Evolutionary conservation across 2,797 vertebrate genomes (phyloP), one percentile per base, ranked within the genome.

Genomic region (Sitta carolinensis): DNA sequence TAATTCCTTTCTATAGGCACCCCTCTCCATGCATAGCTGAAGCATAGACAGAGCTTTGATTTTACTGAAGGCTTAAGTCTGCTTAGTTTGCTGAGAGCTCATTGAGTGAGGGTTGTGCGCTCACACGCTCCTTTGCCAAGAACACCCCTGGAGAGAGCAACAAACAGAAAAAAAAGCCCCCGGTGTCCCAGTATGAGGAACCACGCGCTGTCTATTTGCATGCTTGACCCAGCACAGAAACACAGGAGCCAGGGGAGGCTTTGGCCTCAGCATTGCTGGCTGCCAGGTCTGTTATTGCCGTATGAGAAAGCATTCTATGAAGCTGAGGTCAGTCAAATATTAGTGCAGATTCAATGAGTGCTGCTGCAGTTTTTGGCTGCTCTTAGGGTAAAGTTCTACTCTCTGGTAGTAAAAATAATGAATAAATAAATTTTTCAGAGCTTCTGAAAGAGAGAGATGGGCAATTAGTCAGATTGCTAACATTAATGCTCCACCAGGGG

Each of bases 1-100:
- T 69, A 93, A 95, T 95, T 94, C 94, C 73, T 52, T 94, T 81
- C 66, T n/a, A 10, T 64, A 84, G 76, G 30, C 51, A 62, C 50
- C 36, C 32, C 58, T 84, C 43, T 66, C 62, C 48, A 16, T 2
- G 20, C 79, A 73, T 29, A 88, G 76, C 76, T 95, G 85, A 87
- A 94, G 43, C 30, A 76, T 87, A 94, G 64, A 45, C 69, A 85
- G 62, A 66, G 62, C 69, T 96, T 84, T 92, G 75, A 70, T 89
- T 84, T 86, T 58, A 29, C 50, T 64, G 42, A 63, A 77, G 64
- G 36, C 42, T 45, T 61, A 91, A 87, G 47, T 36, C 34, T 8
- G 5, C 51, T 81, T 27, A 34, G 12, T 81, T 88, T 75, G 69
- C 40, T 27, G 48, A 25, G 66, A 61, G 83, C 14, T 25, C 55